A percentile compares a stretch with the other conserved stretches of the same genome.
Evolutionary conservation across 2,888 invertebrate genomes (phyloP).

Genomic region (Megalurothrips usitatus): DNA sequence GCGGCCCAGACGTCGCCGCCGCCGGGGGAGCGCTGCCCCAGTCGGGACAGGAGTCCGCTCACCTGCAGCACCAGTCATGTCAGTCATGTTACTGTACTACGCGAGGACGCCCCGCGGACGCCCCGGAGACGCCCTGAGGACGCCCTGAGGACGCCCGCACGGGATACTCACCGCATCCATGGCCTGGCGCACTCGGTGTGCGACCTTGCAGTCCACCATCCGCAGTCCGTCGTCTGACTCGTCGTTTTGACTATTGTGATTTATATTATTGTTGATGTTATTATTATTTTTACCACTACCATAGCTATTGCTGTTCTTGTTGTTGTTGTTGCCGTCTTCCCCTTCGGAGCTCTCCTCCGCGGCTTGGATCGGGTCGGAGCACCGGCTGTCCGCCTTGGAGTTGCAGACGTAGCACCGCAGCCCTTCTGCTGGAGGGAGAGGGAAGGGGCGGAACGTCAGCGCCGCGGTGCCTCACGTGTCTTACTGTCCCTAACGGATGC

Average conservation of each 20-base stretch:
- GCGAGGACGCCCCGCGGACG: no score
- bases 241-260: background rate
- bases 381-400: constrained; percentile 16
- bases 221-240: background rate
- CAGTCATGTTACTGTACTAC: no score
- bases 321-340: background rate
- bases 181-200: background rate
- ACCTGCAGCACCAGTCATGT: no score
- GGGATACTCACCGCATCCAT: background rate
- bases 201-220: constrained; percentile 16
- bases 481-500: no score
- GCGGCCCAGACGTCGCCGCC: constrained; percentile 12
- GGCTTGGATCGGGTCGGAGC: background rate
- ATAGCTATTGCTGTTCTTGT: background rate
- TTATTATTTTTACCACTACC: background rate
- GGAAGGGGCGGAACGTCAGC: background rate
- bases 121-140: no score
- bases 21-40: constrained; percentile 5
- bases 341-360: background rate
- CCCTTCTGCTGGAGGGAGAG: background rate
- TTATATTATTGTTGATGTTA: background rate
- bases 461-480: background rate
- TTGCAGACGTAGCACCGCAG: constrained; percentile 12
- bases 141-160: no score
- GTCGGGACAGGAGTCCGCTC: background rate